Conservation (phyloP, 2,888 invertebrate genomes). For the Teleiodes luculella region DNA sequence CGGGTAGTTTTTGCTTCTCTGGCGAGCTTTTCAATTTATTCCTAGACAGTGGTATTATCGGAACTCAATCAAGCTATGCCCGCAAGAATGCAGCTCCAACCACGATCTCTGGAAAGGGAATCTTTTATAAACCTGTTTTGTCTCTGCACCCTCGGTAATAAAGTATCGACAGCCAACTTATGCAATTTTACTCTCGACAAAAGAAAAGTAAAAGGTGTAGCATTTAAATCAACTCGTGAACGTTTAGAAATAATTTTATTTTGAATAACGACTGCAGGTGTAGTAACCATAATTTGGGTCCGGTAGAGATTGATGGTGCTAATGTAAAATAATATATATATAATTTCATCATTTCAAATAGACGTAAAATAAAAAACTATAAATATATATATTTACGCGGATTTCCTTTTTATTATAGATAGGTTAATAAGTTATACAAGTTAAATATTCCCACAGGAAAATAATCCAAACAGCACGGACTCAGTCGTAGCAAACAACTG, state of each 20-base stretch:
- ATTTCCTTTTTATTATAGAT: background rate
- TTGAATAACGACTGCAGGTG: too few relatives aligned
- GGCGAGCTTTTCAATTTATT: slow-evolving; percentile 42
- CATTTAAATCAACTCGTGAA: slow-evolving; percentile 12
- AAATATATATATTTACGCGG: too few relatives aligned
- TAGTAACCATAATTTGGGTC: too few relatives aligned
- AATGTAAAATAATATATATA: too few relatives aligned
- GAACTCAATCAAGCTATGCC: slow-evolving; percentile 47
- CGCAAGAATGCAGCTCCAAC: slow-evolving; percentile 56
- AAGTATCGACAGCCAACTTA: slow-evolving; percentile 26
- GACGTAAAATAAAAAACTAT: too few relatives aligned
- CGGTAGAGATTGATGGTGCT: too few relatives aligned
- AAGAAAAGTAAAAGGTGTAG: slow-evolving; percentile 32
- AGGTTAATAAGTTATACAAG: background rate
- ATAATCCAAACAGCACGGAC: too few relatives aligned
- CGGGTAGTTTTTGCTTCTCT: slow-evolving; percentile 1
- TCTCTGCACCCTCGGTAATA: slow-evolving; percentile 26
- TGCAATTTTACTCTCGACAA: slow-evolving; percentile 39
- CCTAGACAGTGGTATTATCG: slow-evolving; percentile 47
- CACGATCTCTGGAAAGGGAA: slow-evolving; percentile 57
- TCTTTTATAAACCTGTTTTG: slow-evolving; percentile 61
- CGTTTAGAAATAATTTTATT: slow-evolving; percentile 2
- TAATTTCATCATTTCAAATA: too few relatives aligned
- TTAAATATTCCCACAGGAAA: too few relatives aligned
- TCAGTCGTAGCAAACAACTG: background rate